Base-by-base conservation (phyloP, 2,888 invertebrate species). In the Trilocha varians region DNA sequence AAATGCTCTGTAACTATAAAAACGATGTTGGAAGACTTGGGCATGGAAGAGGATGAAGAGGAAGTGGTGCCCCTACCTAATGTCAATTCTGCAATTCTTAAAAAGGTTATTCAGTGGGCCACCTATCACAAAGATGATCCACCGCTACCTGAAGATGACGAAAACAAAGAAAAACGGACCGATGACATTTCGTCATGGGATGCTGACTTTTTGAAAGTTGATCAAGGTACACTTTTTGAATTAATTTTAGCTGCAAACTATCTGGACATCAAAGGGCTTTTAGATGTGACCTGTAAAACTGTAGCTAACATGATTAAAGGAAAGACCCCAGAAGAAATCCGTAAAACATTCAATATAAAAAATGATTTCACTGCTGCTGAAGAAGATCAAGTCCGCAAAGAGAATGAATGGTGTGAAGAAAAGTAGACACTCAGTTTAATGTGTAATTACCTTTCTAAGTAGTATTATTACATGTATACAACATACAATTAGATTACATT, bases 151-250 rank as follows among this genome's bases (percentile, higher is more conserved):
- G 98, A 98, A 76, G 98, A 99, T 62, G 98, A 98, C 65, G 98
- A 99, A 70, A 97, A 96, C 75, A 96, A 96, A 73, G 97, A 98
- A 68, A 99, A 98, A 66, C 88, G 99, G n/a, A 99, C 99, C 0
- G 99, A 99, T 71, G 99, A 99, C 68, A 99, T 99, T 55, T 96
- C 96, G 16, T 96, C 97, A 0, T 99, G 99, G 99, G 99, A 99
- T 87, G 96, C 97, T 0, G 99, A 99, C 74, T 99, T 99, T 67
- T 85, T 99, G 6, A 99, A 99, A 88, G 98, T 99, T 25, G 98
- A 98, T 73, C 98, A 98, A 74, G 97, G 96, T 45, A 98, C 98
- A 1, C 84, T 99, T 11, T 98, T 98, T 72, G 98, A 98, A 83
- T 85, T 99, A 34, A 98, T 99, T 62, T 83, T 99, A 87, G 98